Evolutionary conservation across 1,140 invertebrate species (phyloP), one percentile per base, ranked within the genome.

Genomic region (Acromyrmex heyeri): DNA sequence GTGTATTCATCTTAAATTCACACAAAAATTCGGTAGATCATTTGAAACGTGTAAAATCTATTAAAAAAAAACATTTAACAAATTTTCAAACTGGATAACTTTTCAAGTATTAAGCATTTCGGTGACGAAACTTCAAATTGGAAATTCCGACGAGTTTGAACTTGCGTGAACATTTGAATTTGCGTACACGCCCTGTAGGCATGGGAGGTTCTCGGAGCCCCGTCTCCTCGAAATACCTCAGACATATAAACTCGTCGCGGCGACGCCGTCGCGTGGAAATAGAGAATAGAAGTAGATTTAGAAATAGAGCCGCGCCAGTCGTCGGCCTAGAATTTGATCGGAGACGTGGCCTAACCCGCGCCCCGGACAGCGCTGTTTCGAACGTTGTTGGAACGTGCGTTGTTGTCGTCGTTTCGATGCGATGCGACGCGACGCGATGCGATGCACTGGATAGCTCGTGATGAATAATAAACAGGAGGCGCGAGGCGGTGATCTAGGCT

Each of bases 241-340:
- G 92, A 93, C 94, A 92, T 93, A 94, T 94, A 94, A 95, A 95
- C 94, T 94, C 81, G 92, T 94, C 91, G 92, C 81, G 88, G 78
- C 91, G 92, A 93, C 90, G 90, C 75, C 87, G 89, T 89, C 90
- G 91, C 89, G 91, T 69, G 91, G 88, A 94, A 94, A 95, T 94
- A 95, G 94, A 95, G 94, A 95, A 95, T 95, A 94, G 93, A 94
- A 93, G 94, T 92, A 90, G 91, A 92, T 92, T 91, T 93, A 93
- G 94, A 94, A 95, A 95, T 95, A 94, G 94, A 94, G 86, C 87
- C 90, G 89, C 90, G 89, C 90, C 92, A 91, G 92, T 94, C 92
- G 93, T 90, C 92, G 91, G 86, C 92, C 93, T 93, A 93, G 92
- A 92, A 94, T 93, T 91, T 91, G 86, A 93, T 91, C 88, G 88